These are phyloP conservation scores for Pissodes strobi DNA, from an alignment of 1,140 invertebrate species.

Conservation along the genomic window DNA sequence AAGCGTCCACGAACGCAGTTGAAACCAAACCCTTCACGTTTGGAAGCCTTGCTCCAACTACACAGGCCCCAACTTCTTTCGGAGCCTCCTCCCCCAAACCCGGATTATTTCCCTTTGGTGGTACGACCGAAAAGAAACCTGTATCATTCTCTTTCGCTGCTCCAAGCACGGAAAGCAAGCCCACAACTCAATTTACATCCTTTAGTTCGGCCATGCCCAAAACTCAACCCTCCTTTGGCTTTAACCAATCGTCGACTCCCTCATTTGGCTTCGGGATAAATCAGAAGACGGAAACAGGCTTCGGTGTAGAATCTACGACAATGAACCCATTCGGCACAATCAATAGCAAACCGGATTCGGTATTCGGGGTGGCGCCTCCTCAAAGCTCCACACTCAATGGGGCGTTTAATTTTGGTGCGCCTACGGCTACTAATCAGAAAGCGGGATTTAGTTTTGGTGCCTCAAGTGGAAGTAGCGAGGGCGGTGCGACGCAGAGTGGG, in stretches of 20 bases:
- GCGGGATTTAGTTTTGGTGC: constrained; percentile 46
- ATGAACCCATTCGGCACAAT: constrained; percentile 1
- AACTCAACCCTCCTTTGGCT: not conserved
- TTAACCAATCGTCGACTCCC: too few relatives aligned
- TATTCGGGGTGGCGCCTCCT: constrained; percentile 4
- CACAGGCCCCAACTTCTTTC: not conserved
- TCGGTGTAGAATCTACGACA: not conserved
- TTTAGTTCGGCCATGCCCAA: not conserved
- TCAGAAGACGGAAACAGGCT: not conserved
- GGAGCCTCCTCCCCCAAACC: not conserved
- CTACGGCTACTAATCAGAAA: constrained; percentile 39
- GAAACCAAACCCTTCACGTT: not conserved
- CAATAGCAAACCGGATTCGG: not conserved
- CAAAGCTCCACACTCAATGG: constrained; percentile 29
- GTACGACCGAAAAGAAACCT: not conserved
- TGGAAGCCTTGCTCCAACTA: not conserved
- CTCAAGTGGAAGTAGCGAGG: constrained; percentile 14
- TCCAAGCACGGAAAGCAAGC: not conserved
- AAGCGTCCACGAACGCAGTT: not conserved
- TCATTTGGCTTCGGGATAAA: not conserved
- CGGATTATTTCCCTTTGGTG: not conserved
- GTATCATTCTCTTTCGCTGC: not conserved
- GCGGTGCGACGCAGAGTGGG: not conserved
- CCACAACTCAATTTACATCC: not conserved
- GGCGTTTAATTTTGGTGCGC: constrained; percentile 47